Percentiles rank a stretch among this genome's conserved stretches.
Conservation (phyloP, 2,888 invertebrate genomes). For the Pandemis corylana region DNA sequence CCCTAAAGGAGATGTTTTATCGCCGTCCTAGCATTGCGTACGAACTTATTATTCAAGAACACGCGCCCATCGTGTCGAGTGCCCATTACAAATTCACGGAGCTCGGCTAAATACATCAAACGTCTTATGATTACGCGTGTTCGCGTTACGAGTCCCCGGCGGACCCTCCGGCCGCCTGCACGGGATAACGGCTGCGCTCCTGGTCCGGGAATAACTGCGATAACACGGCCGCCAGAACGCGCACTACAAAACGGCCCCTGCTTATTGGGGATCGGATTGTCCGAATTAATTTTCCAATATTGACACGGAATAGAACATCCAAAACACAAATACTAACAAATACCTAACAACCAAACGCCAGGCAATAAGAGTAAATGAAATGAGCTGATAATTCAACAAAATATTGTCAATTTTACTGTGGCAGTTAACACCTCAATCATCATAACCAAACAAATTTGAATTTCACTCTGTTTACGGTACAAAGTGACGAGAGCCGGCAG, state of each 20-base stretch:
- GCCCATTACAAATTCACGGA: slow-evolving; percentile 44
- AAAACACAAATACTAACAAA: not conserved
- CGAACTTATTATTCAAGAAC: slow-evolving; percentile 47
- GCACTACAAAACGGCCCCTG: not conserved
- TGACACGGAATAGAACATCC: slow-evolving; percentile 1
- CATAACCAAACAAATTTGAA: slow-evolving; percentile 14
- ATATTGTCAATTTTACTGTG: not conserved
- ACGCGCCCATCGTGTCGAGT: slow-evolving; percentile 43
- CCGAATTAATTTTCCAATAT: slow-evolving; percentile 1
- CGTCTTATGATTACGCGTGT: slow-evolving; percentile 54
- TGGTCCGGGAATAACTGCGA: slow-evolving; percentile 9
- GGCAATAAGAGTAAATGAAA: not conserved
- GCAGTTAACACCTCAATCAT: not conserved
- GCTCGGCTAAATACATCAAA: slow-evolving; percentile 53
- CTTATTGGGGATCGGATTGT: slow-evolving; percentile 12
- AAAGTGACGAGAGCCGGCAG: not conserved
- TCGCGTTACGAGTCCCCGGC: slow-evolving; percentile 47
- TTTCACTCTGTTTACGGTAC: not conserved
- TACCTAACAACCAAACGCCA: not conserved
- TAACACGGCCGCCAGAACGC: not conserved
- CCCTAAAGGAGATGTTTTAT: slow-evolving; percentile 32
- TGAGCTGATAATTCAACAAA: not conserved
- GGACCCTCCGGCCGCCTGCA: slow-evolving; percentile 12
- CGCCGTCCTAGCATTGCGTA: slow-evolving; percentile 25
- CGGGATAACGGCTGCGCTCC: slow-evolving; percentile 21